Percentiles rank a stretch among this genome's conserved stretches.
These are phyloP conservation scores for Myrmecophaga tridactyla DNA, from an alignment of 2,113 vertebrate genomes.

Conservation along the genomic window DNA sequence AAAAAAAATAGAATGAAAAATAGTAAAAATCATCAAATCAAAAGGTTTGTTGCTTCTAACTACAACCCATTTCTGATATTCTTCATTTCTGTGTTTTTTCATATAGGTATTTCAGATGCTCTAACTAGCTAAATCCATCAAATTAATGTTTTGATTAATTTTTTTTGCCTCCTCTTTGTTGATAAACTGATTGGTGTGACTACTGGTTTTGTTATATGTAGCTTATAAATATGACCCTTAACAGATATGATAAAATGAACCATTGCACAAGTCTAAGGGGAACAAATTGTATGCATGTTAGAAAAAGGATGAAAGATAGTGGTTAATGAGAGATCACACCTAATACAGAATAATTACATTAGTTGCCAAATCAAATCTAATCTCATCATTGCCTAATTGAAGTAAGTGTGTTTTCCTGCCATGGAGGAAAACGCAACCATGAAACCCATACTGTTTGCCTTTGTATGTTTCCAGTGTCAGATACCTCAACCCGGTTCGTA, in stretches of 20 bases:
- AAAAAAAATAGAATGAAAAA: not conserved
- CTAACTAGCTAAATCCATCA: not conserved
- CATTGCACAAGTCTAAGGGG: not conserved
- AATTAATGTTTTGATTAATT: not conserved
- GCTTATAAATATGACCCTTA: not conserved
- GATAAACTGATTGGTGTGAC: not conserved
- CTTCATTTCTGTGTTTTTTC: not conserved
- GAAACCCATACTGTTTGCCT: not conserved
- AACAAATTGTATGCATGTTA: not conserved
- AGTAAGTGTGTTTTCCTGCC: not conserved
- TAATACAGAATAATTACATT: not conserved
- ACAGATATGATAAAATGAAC: not conserved
- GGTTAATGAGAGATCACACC: not conserved
- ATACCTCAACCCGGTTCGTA: not conserved
- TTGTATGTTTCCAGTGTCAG: not conserved
- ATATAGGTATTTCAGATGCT: not conserved
- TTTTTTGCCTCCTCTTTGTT: not conserved
- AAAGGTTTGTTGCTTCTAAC: not conserved
- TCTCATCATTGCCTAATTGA: not conserved
- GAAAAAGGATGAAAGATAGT: not conserved
- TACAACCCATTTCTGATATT: not conserved
- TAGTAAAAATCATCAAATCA: not conserved
- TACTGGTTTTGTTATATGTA: not conserved
- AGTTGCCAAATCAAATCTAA: not conserved
- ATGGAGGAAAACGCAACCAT: not conserved